These are phyloP conservation scores for Bombus fervidus DNA, from an alignment of 1,140 invertebrate species.

Conservation along the genomic window DNA sequence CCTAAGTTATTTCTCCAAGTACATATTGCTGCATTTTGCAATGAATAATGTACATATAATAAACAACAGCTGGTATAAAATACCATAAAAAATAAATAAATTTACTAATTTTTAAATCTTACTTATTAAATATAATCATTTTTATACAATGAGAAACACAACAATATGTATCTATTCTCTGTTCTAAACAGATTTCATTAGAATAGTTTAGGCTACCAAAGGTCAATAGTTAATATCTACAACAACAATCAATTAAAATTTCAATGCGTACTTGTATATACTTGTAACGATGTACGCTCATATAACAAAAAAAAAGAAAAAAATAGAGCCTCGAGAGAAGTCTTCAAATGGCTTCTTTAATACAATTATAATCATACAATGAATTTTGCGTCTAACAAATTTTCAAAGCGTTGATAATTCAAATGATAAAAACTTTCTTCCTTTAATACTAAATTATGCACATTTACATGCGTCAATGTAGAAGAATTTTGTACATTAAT, in stretches of 20 bases:
- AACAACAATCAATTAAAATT: conserved; percentile 15
- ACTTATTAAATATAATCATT: conserved; percentile 19
- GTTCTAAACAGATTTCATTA: neutral
- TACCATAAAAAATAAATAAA: conserved; percentile 31
- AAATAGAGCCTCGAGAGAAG: conserved; percentile 4
- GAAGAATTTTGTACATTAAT: neutral
- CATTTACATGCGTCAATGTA: neutral
- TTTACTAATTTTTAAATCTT: conserved; percentile 10
- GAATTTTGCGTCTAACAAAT: neutral
- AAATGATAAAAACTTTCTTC: neutral
- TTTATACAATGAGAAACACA: conserved; percentile 11
- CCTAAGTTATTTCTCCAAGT: neutral
- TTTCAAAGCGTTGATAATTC: neutral
- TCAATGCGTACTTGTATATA: neutral
- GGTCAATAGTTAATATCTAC: neutral
- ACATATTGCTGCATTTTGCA: neutral
- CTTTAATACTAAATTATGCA: neutral
- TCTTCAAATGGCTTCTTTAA: neutral
- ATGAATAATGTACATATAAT: conserved; percentile 20
- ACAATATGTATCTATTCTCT: neutral
- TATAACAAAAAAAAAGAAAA: neutral
- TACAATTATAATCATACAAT: neutral
- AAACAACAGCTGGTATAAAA: neutral
- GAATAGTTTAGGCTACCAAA: neutral
- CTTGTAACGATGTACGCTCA: neutral